Base-by-base conservation (phyloP, 2,888 invertebrate genomes). In the Lottia gigantea region DNA sequence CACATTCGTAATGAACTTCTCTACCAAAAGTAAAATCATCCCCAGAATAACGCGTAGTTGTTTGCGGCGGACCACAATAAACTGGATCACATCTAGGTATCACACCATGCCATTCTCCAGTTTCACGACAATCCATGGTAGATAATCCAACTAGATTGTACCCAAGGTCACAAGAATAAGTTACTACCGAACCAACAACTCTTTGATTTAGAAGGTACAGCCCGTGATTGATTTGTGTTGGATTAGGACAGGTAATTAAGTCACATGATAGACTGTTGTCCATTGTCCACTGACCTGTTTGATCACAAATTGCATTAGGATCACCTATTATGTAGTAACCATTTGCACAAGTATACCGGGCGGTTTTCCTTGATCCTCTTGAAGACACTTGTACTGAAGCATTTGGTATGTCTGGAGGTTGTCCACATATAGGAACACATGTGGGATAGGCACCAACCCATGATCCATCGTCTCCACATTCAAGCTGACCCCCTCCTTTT, bases 1-100 rank as follows among this genome's bases (percentile, higher is more conserved):
- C 94, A 87, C 98, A 98, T 12, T 93, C 92, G 88, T 96, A 97
- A 6, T 76, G 75, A 12, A 83, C 74, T 8, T 61, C 66, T 19
- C 66, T 63, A 2, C 76, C 72, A 16, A 70, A 62, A 6, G 72
- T 70, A 26, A 73, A 64, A 14, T 74, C 71, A n/a, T 70, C 68
- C 1, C 77, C 79, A 68, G 76, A 72, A 14, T 40, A 31, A 46
- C 79, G 78, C 11, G 77, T 49, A 16, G 74, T 74, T 15, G n/a
- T 26, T 46, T 79, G 80, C 12, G 78, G 75, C 23, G 62, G 49
- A 15, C 76, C 75, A 68, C 86, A 88, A 25, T 78, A 74, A 0
- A 87, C 78, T 14, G 74, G 70, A 25, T 73, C 76, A 74, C 88
- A 88, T 0, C 73, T 62, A 6, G 87, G 84, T 55, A 77, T 74